Percentiles rank a stretch among this genome's conserved stretches.
phyloP scores from a whole-genome alignment of 2,888 invertebrate genomes.

The Pseudeuparius sepicola region DNA sequence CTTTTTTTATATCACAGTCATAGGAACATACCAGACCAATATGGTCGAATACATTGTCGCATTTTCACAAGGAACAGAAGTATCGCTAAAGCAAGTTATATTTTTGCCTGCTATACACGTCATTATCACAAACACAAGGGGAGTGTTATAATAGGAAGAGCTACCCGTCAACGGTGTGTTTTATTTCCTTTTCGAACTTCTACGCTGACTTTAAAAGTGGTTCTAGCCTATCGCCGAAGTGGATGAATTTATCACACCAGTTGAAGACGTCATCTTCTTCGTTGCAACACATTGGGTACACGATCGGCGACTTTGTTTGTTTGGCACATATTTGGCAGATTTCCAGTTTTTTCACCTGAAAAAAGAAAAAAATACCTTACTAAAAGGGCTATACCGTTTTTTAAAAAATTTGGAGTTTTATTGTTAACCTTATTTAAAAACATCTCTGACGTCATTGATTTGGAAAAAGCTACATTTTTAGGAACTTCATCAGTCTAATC shows the following conservation, averaged over 20 bases:
- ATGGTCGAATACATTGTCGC: no score
- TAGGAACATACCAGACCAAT: no score
- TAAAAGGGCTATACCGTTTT: no score
- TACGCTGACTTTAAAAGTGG: background rate
- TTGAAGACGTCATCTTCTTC: slow-evolving; percentile 45
- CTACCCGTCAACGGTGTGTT: slow-evolving; percentile 11
- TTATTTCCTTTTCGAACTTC: background rate
- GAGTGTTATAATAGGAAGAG: slow-evolving; percentile 9
- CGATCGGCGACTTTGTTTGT: slow-evolving; percentile 46
- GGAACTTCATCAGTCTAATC: no score
- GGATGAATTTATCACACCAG: slow-evolving; percentile 50
- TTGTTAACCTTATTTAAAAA: no score
- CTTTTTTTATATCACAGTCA: no score
- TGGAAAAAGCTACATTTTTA: no score
- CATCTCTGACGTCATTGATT: no score
- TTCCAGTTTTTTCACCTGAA: slow-evolving; percentile 34
- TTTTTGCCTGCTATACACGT: no score
- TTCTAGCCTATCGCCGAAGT: slow-evolving; percentile 40
- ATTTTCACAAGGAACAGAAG: no score
- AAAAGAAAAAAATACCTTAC: slow-evolving; percentile 17
- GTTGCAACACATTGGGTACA: slow-evolving; percentile 51
- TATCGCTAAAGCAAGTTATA: no score
- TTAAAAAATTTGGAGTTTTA: no score
- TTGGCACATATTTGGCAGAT: slow-evolving; percentile 54
- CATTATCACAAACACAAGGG: slow-evolving; percentile 12